Evolutionary conservation across 2,888 invertebrate genomes (phyloP), one percentile per base, ranked within the genome.

Genomic region (Melieria picta): DNA sequence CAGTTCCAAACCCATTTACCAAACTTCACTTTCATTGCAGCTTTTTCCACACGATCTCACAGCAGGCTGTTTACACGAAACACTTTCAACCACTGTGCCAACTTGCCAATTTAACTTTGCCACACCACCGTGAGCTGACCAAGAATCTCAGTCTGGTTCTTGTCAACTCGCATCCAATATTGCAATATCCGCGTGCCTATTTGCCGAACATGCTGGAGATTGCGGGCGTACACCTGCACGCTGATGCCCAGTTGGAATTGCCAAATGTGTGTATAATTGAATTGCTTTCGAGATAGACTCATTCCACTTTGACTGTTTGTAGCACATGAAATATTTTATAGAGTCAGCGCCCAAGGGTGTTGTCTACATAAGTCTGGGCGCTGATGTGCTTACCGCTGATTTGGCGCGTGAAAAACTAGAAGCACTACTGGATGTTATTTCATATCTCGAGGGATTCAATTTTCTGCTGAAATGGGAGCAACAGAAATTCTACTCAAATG

Each of bases 381-480:
- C 85, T 1, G 84, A 85, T 74, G 78, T 84, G 46, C 80, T 80
- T 43, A 83, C 83, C 6, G 79, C 78, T 11, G 82, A 86, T 69
- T 75, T 87, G 73, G 82, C 86, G 4, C 78, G 77, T n/a, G 84
- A 86, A n/a, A 86, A 84, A 72, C 71, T 86, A 4, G 78, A 84
- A 48, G 72, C 79, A 4, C 73, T 85, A 9, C 66, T 85, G 4
- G 83, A 85, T 73, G 81, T 80, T 0, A 80, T 85, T 52, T 76
- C 80, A 30, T 80, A 86, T 62, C 75, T 87, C 7, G 81, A 80
- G 45, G 82, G 82, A 30, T 80, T 84, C 57, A 77, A 83, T 58
- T 85, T 90, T 43, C 77, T 90, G 7, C 84, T 90, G 80, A 90
- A 90, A 80, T 90, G 88, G 86, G 90, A 90, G 74, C 82, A 83